A percentile compares a stretch with the other conserved stretches of the same genome.
Evolutionary conservation across 2,113 vertebrate genomes (phyloP).

Genomic region (Erythrocercus mccallii): DNA sequence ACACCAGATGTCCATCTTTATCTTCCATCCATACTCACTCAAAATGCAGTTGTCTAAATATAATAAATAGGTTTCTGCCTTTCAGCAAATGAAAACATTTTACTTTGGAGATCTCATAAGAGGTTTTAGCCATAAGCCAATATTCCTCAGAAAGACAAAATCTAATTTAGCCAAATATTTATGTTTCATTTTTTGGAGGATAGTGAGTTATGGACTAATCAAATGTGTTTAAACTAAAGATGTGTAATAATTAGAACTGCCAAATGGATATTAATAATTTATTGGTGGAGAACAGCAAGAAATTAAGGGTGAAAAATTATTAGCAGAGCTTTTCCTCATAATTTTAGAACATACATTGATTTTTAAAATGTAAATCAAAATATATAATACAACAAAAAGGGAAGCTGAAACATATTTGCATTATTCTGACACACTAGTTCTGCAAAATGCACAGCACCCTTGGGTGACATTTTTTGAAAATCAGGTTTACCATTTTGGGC

Average conservation of each 20-base stretch:
- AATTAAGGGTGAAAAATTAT: neutral
- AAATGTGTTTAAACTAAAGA: conserved; percentile 17
- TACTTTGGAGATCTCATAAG: neutral
- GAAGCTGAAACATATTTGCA: neutral
- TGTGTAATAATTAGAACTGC: neutral
- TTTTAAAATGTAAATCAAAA: neutral
- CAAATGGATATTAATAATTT: neutral
- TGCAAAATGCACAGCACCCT: neutral
- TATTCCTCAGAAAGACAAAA: conserved; percentile 9
- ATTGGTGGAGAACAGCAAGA: neutral
- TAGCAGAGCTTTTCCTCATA: neutral
- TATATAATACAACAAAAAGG: neutral
- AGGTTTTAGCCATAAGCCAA: conserved; percentile 1
- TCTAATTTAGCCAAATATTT: conserved; percentile 29
- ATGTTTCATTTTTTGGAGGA: neutral
- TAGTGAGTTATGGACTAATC: neutral
- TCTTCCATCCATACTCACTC: neutral
- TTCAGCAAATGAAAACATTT: conserved; percentile 23
- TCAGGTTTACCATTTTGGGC: neutral
- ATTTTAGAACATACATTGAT: neutral
- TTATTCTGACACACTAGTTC: neutral
- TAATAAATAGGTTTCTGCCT: neutral
- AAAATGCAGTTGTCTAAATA: neutral
- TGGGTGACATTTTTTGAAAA: neutral
- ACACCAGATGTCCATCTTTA: neutral